Evolutionary conservation across 2,113 vertebrate genomes (phyloP).

Genomic region (Protobothrops mucrosquamatus): DNA sequence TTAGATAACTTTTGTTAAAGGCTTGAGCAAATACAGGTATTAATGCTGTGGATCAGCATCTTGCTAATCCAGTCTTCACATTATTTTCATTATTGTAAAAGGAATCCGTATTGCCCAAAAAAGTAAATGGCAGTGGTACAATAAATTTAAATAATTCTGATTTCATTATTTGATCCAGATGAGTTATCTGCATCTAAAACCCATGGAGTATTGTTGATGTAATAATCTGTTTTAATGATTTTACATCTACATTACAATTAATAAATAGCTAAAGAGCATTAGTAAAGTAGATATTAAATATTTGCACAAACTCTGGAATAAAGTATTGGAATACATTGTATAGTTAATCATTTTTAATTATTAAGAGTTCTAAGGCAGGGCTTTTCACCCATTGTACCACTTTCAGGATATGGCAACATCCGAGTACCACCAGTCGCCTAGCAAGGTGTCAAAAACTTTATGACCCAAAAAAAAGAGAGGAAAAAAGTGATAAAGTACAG

Average conservation of each 20-base stretch:
- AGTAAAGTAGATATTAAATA: background rate
- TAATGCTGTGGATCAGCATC: background rate
- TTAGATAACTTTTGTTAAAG: background rate
- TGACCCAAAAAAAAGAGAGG: too few relatives aligned
- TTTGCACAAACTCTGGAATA: background rate
- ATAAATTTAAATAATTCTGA: background rate
- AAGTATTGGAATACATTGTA: background rate
- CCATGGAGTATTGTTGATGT: background rate
- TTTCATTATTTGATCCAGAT: background rate
- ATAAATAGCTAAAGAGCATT: background rate
- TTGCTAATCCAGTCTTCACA: background rate
- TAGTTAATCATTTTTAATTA: background rate
- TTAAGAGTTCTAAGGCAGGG: background rate
- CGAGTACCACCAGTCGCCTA: too few relatives aligned
- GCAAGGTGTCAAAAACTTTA: too few relatives aligned
- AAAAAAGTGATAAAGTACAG: too few relatives aligned
- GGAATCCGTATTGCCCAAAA: background rate
- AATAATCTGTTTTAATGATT: background rate
- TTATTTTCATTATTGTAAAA: background rate
- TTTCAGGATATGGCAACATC: too few relatives aligned
- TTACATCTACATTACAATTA: background rate
- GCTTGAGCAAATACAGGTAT: background rate
- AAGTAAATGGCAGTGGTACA: background rate
- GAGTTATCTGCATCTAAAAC: background rate
- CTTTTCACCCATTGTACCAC: too few relatives aligned